Percentiles rank a stretch among this genome's conserved stretches.
Evolutionary conservation across 2,113 vertebrate species (phyloP).

Genomic region (Hydropotes inermis): DNA sequence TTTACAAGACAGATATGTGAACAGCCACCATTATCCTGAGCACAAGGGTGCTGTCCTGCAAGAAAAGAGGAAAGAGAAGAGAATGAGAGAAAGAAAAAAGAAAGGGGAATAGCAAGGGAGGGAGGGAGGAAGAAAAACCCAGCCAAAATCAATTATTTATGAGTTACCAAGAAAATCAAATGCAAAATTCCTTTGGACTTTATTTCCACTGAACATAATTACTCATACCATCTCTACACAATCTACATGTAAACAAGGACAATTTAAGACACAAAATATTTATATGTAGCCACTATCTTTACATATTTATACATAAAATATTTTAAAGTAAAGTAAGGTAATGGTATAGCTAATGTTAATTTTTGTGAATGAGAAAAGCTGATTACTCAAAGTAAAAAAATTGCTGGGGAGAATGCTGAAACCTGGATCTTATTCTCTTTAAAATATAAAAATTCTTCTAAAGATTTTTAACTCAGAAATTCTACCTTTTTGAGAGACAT

Average conservation of each 20-base stretch:
- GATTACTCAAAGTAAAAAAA: background rate
- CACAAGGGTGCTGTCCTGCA: slow-evolving; percentile 93
- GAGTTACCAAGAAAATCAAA: background rate
- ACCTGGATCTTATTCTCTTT: background rate
- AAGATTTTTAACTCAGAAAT: slow-evolving; percentile 31
- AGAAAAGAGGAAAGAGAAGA: background rate
- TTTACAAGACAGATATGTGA: slow-evolving; percentile 98
- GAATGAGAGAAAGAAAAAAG: background rate
- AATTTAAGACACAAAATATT: background rate
- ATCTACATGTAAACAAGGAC: background rate
- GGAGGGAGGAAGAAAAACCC: background rate
- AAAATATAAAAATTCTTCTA: background rate
- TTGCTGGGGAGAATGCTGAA: background rate
- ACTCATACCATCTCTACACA: background rate
- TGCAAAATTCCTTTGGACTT: background rate
- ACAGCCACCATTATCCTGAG: slow-evolving; percentile 96
- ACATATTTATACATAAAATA: background rate
- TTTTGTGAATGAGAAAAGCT: background rate
- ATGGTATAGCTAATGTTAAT: background rate
- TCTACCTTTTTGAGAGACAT: background rate
- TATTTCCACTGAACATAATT: background rate
- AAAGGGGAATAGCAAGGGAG: background rate
- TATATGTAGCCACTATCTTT: background rate
- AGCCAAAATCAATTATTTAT: slow-evolving; percentile 7
- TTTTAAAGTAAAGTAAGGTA: background rate